A percentile compares a stretch with the other conserved stretches of the same genome.
phyloP scores from a whole-genome alignment of 1,140 invertebrate genomes.

The Ericerus pela region DNA sequence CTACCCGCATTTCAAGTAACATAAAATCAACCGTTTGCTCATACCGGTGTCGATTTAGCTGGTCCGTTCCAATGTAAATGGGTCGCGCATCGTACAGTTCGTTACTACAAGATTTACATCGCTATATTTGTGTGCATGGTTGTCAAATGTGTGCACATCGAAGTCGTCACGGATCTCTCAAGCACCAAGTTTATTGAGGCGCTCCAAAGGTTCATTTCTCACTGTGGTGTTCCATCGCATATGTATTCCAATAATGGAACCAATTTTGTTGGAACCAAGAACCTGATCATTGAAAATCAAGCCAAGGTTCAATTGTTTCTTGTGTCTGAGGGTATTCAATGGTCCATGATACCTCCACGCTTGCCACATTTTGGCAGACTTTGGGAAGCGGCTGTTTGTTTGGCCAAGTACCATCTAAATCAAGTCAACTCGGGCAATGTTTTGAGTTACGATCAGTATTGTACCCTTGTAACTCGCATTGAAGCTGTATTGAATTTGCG shows the following conservation, averaged over 20 bases:
- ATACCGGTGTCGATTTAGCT: not conserved
- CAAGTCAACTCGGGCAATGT: not conserved
- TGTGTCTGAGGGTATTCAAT: not conserved
- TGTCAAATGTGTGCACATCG: not conserved
- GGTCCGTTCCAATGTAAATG: not conserved
- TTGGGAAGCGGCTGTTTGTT: slow-evolving; percentile 5
- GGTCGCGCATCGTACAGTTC: not conserved
- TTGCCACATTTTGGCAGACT: not conserved
- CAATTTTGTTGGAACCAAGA: slow-evolving; percentile 12
- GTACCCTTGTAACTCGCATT: slow-evolving; percentile 23
- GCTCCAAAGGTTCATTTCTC: not conserved
- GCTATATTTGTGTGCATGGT: not conserved
- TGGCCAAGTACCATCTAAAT: not conserved
- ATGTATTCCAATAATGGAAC: slow-evolving; percentile 5
- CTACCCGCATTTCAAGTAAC: slow-evolving; percentile 17
- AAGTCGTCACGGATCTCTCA: not conserved
- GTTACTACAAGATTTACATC: not conserved
- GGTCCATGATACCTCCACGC: slow-evolving; percentile 4
- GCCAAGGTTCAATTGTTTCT: not conserved
- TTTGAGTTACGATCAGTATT: slow-evolving; percentile 19
- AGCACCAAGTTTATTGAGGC: not conserved
- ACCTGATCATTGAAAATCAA: not conserved
- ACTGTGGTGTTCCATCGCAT: not conserved
- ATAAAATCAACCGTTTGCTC: slow-evolving; percentile 14
- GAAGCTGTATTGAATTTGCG: slow-evolving; percentile 29